Conservation (phyloP, 2,888 invertebrate species). For the Dioctria rufipes region DNA sequence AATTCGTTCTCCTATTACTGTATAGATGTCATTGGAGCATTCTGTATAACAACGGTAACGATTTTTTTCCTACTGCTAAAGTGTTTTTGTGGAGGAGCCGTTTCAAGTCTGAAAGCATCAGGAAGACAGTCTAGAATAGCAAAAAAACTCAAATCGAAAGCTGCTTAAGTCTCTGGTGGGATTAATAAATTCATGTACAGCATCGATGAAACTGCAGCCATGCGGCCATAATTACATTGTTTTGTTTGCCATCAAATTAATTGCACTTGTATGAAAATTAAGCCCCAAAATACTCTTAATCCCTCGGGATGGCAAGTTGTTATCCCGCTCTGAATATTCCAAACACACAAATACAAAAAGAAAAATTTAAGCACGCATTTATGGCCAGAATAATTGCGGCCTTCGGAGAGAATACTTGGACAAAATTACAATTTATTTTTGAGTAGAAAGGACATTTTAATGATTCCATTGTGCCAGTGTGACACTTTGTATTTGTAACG, state of each 20-base stretch:
- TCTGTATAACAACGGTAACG: not conserved
- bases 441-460: slow-evolving; percentile 33
- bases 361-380: not conserved
- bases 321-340: slow-evolving; percentile 25
- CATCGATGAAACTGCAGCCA: slow-evolving; percentile 43
- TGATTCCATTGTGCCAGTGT: slow-evolving; percentile 19
- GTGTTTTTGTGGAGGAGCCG: not conserved
- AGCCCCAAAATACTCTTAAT: slow-evolving; percentile 41
- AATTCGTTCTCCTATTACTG: slow-evolving; percentile 69
- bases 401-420: not conserved
- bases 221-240: slow-evolving; percentile 41
- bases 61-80: not conserved
- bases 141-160: slow-evolving; percentile 11
- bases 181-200: slow-evolving; percentile 45
- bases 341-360: not conserved
- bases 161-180: slow-evolving; percentile 14
- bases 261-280: slow-evolving; percentile 48
- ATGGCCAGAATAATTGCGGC: slow-evolving; percentile 2
- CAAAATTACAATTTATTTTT: slow-evolving; percentile 39
- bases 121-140: no score
- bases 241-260: slow-evolving; percentile 42
- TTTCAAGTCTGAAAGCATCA: no score
- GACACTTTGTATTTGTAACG: not conserved
- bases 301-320: slow-evolving; percentile 29
- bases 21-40: slow-evolving; percentile 64